Conservation (phyloP, 2,888 invertebrate genomes). For the Coelogynopora nodosa region DNA sequence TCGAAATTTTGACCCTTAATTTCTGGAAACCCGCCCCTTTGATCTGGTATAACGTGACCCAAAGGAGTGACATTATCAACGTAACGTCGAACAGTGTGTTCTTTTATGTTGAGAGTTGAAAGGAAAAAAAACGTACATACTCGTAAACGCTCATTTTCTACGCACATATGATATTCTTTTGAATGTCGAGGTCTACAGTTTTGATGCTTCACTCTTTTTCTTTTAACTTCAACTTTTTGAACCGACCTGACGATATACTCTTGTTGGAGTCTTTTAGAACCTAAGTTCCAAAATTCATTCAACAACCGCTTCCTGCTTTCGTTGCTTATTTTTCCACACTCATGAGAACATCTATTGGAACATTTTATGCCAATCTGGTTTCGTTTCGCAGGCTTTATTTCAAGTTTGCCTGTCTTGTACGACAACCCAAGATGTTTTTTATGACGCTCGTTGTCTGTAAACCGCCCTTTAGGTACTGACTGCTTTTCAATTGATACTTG, state of each 20-base stretch:
- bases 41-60: neutral
- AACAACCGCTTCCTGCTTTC: neutral
- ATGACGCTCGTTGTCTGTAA: neutral
- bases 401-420: neutral
- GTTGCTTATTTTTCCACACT: neutral
- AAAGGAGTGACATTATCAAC: neutral
- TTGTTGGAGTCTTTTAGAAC: neutral
- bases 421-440: neutral
- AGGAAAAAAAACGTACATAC: neutral
- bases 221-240: neutral
- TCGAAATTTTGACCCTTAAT: neutral
- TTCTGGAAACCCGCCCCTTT: neutral
- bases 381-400: too few species aligned
- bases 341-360: neutral
- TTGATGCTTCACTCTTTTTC: neutral
- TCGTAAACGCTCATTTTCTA: neutral
- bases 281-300: neutral
- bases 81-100: neutral
- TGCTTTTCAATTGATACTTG: neutral
- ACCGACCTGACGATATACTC: neutral
- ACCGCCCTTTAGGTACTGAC: neutral
- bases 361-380: neutral
- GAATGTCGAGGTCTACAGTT: neutral
- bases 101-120: too few species aligned
- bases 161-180: neutral